phyloP scores from a whole-genome alignment of 1,140 invertebrate species.

The Drosophila subobscura region DNA sequence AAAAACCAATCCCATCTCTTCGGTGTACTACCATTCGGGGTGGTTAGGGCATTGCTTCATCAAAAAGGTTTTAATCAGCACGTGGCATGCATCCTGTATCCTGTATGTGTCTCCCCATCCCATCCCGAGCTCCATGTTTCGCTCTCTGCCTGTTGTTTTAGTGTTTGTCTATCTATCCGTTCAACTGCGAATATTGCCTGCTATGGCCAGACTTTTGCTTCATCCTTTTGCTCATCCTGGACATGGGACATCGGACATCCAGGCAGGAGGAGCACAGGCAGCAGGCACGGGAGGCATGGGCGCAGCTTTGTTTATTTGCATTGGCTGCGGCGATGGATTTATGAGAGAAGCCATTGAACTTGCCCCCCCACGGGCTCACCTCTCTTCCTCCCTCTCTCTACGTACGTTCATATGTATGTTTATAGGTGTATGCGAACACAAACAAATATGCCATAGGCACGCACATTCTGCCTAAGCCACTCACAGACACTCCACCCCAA shows the following conservation, averaged over 20 bases:
- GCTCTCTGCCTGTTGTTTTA: constrained; percentile 31
- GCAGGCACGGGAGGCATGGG: no score
- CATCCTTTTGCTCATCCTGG: constrained; percentile 15
- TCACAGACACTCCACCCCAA: constrained; percentile 10
- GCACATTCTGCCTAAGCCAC: constrained; percentile 44
- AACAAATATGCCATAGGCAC: constrained; percentile 74
- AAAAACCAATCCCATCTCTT: not conserved
- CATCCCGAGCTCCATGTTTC: not conserved
- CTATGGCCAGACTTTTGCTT: constrained; percentile 11
- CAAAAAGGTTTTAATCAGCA: constrained; percentile 39
- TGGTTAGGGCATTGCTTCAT: constrained; percentile 7
- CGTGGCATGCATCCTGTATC: constrained; percentile 28
- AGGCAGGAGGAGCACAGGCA: no score
- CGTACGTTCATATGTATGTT: constrained; percentile 11
- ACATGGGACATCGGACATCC: not conserved
- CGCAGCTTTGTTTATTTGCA: constrained; percentile 67
- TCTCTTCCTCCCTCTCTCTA: constrained; percentile 13
- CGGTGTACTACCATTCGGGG: not conserved
- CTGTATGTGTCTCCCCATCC: constrained; percentile 13
- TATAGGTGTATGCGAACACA: constrained; percentile 9
- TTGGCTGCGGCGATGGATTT: constrained; percentile 71
- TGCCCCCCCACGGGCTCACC: not conserved
- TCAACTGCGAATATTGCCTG: constrained; percentile 51
- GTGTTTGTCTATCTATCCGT: constrained; percentile 41
- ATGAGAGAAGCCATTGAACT: constrained; percentile 69